These are phyloP conservation scores for Heliconius eleuchia DNA, from an alignment of 1,140 invertebrate genomes.

Conservation along the genomic window DNA sequence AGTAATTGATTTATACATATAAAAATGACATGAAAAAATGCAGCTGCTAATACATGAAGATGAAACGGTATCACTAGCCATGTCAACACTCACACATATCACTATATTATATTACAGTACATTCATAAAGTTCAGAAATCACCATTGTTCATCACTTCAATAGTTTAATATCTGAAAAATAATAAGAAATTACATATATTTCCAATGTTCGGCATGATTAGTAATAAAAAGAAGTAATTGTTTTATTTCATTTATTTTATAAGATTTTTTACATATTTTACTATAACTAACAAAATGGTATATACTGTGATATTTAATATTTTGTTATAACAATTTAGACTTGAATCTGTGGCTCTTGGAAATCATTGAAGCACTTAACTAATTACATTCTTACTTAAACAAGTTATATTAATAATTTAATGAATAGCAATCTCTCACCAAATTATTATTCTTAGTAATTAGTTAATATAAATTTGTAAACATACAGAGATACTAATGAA, in stretches of 20 bases:
- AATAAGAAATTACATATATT: neutral
- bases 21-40: slow-evolving; percentile 3
- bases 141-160: neutral
- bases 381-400: too few species aligned
- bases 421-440: too few species aligned
- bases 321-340: neutral
- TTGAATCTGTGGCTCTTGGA: too few species aligned
- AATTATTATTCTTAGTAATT: too few species aligned
- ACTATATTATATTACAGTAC: slow-evolving; percentile 1
- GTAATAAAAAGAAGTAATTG: neutral
- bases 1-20: slow-evolving; percentile 7
- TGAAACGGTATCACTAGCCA: neutral
- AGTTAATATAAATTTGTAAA: too few species aligned
- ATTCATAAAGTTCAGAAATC: slow-evolving; percentile 7
- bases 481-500: too few species aligned
- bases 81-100: slow-evolving; percentile 2
- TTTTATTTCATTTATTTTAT: too few species aligned
- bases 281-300: too few species aligned
- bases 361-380: too few species aligned
- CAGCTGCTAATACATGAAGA: neutral
- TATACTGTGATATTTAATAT: neutral
- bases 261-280: too few species aligned
- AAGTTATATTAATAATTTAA: too few species aligned
- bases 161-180: slow-evolving; percentile 11
- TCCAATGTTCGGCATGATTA: neutral